These are phyloP conservation scores for Daphoenositta chrysoptera DNA, from an alignment of 2,113 vertebrate genomes.

Conservation along the genomic window DNA sequence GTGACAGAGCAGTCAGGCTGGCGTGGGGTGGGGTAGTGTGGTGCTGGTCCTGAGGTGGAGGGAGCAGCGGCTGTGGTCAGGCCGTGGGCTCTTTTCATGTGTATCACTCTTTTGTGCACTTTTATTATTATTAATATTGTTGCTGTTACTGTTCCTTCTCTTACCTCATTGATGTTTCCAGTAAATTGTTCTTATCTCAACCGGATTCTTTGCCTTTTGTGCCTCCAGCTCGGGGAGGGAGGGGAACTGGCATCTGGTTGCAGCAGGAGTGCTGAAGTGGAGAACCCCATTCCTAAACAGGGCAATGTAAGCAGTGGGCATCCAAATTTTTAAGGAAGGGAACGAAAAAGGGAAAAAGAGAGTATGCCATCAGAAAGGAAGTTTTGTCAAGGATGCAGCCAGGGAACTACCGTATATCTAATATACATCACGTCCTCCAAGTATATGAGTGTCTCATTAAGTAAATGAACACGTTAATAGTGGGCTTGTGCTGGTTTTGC, in stretches of 20 bases:
- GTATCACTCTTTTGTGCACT: not conserved
- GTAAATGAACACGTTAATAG: not conserved
- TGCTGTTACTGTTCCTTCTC: not conserved
- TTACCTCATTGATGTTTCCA: not conserved
- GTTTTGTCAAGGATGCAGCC: not conserved
- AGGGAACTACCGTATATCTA: not conserved
- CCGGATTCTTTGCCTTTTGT: not conserved
- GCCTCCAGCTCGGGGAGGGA: too few relatives aligned
- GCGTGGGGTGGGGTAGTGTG: accelerated
- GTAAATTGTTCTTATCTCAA: not conserved
- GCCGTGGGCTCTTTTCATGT: accelerated
- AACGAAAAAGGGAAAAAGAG: not conserved
- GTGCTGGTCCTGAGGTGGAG: accelerated
- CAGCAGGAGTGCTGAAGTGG: too few relatives aligned
- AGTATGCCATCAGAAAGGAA: not conserved
- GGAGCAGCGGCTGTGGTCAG: not conserved
- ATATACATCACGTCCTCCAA: not conserved
- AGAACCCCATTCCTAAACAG: not conserved
- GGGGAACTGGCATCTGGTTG: not conserved
- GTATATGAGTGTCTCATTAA: not conserved
- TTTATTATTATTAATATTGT: not conserved
- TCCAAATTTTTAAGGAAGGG: not conserved
- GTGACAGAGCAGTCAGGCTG: not conserved
- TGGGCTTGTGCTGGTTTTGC: not conserved
- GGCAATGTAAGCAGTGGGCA: not conserved